Percentiles rank a stretch among this genome's conserved stretches.
Evolutionary conservation across 2,797 vertebrate genomes (phyloP).

Genomic region (Lepus townsendii): DNA sequence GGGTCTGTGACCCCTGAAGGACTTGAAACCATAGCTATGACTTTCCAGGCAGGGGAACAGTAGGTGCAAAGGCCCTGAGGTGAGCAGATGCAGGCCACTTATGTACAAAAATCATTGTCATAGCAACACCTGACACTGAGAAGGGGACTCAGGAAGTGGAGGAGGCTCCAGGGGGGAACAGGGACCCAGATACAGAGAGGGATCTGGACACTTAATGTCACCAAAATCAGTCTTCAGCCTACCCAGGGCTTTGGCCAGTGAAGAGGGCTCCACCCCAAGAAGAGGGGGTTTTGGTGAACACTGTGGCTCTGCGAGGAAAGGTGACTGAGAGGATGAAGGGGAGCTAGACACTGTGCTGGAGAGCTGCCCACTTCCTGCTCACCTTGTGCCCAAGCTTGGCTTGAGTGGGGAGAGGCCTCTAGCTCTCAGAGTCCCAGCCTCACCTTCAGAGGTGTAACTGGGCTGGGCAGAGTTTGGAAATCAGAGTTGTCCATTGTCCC

Average conservation of each 20-base stretch:
- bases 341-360: too few species aligned
- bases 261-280: neutral
- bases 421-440: neutral
- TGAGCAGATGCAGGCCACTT: neutral
- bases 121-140: neutral
- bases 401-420: neutral
- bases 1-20: neutral
- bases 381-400: neutral
- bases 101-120: neutral
- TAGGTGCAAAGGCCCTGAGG: neutral
- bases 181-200: neutral
- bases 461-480: neutral
- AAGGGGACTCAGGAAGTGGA: too few species aligned
- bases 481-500: neutral
- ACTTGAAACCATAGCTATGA: accelerated
- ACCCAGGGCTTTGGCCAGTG: neutral
- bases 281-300: neutral
- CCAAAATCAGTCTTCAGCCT: neutral
- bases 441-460: neutral
- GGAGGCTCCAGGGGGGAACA: neutral
- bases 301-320: neutral
- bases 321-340: neutral
- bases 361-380: too few species aligned
- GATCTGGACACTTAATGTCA: neutral
- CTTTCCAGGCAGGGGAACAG: neutral